Base-by-base conservation (phyloP, 2,797 vertebrate species). In the Macrochelys suwanniensis region DNA sequence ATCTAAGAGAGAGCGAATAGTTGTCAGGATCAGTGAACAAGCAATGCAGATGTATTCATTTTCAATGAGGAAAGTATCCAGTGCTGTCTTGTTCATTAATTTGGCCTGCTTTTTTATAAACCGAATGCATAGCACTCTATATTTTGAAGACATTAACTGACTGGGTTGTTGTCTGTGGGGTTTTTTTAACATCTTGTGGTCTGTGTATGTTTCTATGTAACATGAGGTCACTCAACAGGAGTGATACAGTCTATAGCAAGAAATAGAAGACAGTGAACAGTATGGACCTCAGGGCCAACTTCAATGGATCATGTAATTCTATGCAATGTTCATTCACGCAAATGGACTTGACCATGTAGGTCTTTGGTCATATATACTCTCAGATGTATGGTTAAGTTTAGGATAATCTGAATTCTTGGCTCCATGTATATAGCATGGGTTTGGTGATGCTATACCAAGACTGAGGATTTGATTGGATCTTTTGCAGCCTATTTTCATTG, bases 401-500 rank as follows among this genome's bases (percentile, higher is more conserved):
- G 76, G 9, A 19, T 84, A 28, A 6, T 4, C 5, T 94, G n/a
- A 84, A n/a, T 49, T 93, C 56, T 71, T 37, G 51, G n/a, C 1
- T 74, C 28, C 2, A 1, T 0, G 0, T 2, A 84, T 92, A 17
- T 21, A 25, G 10, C 51, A 49, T 77, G 68, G 2, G 3, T 82
- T 81, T 47, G 26, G 74, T 28, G 26, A 77, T 87, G 42, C 37
- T 79, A 5, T 82, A 7, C 81, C 77, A 80, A 49, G 47, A 57
- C 28, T 56, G 74, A 94, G 2, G 7, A 3, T 92, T 91, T 87
- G 5, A 80, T 85, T 94, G 45, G 54, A 59, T 82, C 28, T 61
- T 53, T 53, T 33, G 23, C 11, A 45, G 13, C 25, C 13, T 23
- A 5, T 82, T 45, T 17, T 49, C 28, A 59, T 28, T 82, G 26